Percentiles rank a stretch among this genome's conserved stretches.
Evolutionary conservation across 2,113 vertebrate genomes (phyloP).

Genomic region (Lates calcarifer): DNA sequence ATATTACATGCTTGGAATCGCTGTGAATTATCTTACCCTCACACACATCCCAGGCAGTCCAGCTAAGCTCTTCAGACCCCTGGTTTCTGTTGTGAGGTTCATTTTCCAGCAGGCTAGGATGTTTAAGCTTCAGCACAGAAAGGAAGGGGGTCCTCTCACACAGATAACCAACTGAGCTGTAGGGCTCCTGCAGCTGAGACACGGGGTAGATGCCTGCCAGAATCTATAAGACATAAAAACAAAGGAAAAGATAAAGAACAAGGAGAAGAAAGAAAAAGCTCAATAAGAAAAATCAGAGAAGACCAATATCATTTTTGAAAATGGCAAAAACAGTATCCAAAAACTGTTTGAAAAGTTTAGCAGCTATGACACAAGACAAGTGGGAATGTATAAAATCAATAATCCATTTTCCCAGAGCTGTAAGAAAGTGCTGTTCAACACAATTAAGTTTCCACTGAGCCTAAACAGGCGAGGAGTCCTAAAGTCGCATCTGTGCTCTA

Average conservation of each 20-base stretch:
- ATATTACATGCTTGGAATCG: neutral
- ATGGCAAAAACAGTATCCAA: neutral
- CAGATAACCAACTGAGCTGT: constrained; percentile 91
- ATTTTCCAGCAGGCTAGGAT: constrained; percentile 77
- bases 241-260: neutral
- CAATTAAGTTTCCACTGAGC: constrained; percentile 10
- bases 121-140: constrained; percentile 86
- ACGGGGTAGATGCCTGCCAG: constrained; percentile 93
- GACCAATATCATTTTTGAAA: neutral
- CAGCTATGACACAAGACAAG: neutral
- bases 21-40: constrained; percentile 84
- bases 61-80: constrained; percentile 63
- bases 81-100: constrained; percentile 37
- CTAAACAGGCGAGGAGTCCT: constrained; percentile 3
- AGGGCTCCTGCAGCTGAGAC: constrained; percentile 93
- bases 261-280: neutral
- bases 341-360: neutral
- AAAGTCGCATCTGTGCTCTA: constrained; percentile 14
- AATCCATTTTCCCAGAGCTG: constrained; percentile 15
- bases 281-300: neutral
- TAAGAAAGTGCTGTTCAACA: neutral
- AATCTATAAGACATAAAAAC: constrained; percentile 80
- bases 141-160: constrained; percentile 87
- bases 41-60: constrained; percentile 94
- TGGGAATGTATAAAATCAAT: constrained; percentile 40